Evolutionary conservation across 2,797 vertebrate species (phyloP).

Genomic region (Schizopygopsis pylzovi): DNA sequence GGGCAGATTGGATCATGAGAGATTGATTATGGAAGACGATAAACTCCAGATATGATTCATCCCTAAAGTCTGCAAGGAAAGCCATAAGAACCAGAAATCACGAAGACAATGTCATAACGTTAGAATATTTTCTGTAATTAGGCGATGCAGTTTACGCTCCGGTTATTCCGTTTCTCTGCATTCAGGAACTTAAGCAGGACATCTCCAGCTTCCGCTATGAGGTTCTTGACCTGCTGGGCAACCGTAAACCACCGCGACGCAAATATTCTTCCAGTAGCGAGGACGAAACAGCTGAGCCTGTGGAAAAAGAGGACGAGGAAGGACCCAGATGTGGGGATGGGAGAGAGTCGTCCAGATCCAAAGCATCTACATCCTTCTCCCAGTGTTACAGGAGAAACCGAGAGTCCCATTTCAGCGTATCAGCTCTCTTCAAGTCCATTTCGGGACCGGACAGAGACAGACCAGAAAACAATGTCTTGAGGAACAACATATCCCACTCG

Average conservation of each 20-base stretch:
- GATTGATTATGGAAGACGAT: not conserved
- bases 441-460: conserved; percentile 75
- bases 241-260: conserved; percentile 84
- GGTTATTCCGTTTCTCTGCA: conserved; percentile 23
- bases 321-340: not conserved
- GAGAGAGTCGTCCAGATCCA: conserved; percentile 71
- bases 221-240: conserved; percentile 87
- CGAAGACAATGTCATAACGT: not conserved
- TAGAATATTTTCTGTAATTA: conserved; percentile 47
- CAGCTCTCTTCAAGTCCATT: conserved; percentile 84
- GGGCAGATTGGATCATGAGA: no score
- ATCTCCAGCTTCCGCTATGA: conserved; percentile 91
- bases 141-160: conserved; percentile 16
- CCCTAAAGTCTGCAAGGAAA: not conserved
- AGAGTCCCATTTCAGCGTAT: conserved; percentile 77
- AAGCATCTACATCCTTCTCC: conserved; percentile 78
- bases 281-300: conserved; percentile 71
- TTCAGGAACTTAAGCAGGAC: conserved; percentile 88
- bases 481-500: conserved; percentile 68
- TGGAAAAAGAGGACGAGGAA: conserved; percentile 72
- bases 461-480: conserved; percentile 82
- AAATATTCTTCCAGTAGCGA: conserved; percentile 87
- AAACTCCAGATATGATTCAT: not conserved
- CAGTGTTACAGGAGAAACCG: conserved; percentile 76
- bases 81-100: not conserved